Evolutionary conservation across 2,797 vertebrate genomes (phyloP).

Genomic region (Anguilla pacifica): DNA sequence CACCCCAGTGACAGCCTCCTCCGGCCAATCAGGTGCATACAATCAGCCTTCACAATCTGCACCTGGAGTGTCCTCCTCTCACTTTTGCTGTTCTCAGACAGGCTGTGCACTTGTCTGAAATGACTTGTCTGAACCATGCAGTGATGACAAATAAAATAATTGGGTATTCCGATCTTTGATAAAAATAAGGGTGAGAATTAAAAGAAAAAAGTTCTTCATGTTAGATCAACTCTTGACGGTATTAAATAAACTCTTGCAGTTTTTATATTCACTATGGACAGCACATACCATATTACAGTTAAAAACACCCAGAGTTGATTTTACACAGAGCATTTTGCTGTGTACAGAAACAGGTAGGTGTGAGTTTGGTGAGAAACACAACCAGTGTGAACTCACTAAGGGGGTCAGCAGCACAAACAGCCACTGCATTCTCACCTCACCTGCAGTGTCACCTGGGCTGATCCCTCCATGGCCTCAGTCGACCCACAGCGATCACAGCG

Average conservation of each 20-base stretch:
- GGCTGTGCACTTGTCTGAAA: neutral
- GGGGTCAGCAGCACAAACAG: too few relatives aligned
- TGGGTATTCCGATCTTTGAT: too few relatives aligned
- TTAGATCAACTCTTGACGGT: neutral
- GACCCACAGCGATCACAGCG: neutral
- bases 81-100: neutral
- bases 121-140: neutral
- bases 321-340: neutral
- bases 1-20: neutral
- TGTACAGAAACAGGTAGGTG: neutral
- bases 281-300: neutral
- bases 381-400: neutral
- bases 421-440: neutral
- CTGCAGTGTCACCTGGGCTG: neutral
- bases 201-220: too few relatives aligned
- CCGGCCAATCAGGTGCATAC: neutral
- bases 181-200: neutral
- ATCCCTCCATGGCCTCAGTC: neutral
- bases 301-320: neutral
- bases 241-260: neutral
- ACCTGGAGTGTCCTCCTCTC: neutral
- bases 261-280: neutral
- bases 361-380: neutral
- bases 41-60: neutral
- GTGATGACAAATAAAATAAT: too few relatives aligned